Percentiles rank a stretch among this genome's conserved stretches.
Conservation (phyloP, 23 tunicate genomes). For the Halocynthia roretzi region DNA sequence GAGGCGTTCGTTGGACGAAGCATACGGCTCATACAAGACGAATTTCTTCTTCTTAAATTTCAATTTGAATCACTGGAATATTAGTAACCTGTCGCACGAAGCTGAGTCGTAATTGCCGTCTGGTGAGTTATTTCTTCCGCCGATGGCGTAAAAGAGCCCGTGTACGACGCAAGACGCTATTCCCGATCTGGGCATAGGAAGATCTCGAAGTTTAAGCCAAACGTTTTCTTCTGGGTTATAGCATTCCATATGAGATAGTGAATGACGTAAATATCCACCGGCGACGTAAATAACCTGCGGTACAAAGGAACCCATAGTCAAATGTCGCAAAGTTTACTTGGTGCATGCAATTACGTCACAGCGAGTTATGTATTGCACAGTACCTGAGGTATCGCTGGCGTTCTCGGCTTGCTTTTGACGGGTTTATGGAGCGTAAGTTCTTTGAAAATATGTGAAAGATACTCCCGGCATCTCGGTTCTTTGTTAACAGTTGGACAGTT, state of each 20-base stretch:
- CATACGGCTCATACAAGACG: background rate
- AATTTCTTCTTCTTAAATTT: background rate
- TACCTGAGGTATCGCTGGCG: constrained; percentile 77
- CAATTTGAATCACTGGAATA: background rate
- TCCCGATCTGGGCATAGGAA: constrained; percentile 82
- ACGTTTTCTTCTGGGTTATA: constrained; percentile 62
- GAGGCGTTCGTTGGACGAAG: too few relatives aligned
- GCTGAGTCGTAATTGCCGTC: constrained; percentile 72
- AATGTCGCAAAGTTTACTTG: background rate
- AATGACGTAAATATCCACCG: constrained; percentile 90
- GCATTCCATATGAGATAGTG: constrained; percentile 75
- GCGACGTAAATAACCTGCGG: constrained; percentile 78
- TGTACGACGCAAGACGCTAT: constrained; percentile 84
- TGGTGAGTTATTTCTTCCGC: constrained; percentile 74
- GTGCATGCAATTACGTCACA: background rate
- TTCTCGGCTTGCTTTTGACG: constrained; percentile 60
- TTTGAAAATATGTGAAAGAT: constrained; percentile 59
- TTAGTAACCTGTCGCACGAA: constrained; percentile 71
- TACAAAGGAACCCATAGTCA: background rate
- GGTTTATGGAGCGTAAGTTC: constrained; percentile 83
- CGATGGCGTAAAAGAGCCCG: constrained; percentile 85
- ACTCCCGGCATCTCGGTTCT: constrained; percentile 63
- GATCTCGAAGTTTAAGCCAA: constrained; percentile 59
- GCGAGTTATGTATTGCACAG: background rate
- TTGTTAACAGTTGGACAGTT: constrained; percentile 79